phyloP scores from a whole-genome alignment of 2,797 vertebrate genomes.

The Onychomys torridus region DNA sequence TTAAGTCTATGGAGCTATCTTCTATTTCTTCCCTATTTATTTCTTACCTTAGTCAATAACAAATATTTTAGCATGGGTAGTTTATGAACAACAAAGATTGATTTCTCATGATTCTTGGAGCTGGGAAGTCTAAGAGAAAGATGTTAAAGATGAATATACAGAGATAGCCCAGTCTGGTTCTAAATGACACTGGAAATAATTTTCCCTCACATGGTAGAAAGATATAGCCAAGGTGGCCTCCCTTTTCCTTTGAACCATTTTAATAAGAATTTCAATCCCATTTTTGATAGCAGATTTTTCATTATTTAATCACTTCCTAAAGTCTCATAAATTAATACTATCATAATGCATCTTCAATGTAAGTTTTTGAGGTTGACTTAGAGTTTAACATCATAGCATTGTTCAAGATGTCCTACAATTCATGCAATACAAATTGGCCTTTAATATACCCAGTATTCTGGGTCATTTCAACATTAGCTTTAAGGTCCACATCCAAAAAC shows the following conservation, averaged over 20 bases:
- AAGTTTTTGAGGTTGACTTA: not conserved
- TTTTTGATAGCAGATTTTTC: not conserved
- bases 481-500: not conserved
- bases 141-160: not conserved
- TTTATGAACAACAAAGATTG: not conserved
- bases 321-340: not conserved
- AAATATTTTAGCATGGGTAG: not conserved
- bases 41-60: not conserved
- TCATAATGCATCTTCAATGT: not conserved
- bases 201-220: not conserved
- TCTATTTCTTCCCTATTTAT: not conserved
- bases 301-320: not conserved
- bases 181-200: not conserved
- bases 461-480: not conserved
- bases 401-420: too few species aligned
- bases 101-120: not conserved
- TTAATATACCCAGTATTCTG: not conserved
- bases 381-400: not conserved
- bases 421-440: not conserved
- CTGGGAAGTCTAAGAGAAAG: not conserved
- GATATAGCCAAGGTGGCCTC: fast-evolving
- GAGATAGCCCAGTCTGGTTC: not conserved
- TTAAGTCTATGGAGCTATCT: not conserved
- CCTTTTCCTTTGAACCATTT: not conserved
- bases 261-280: not conserved